phyloP scores from a whole-genome alignment of 1,140 invertebrate genomes.

The Chrysopa pallens region DNA sequence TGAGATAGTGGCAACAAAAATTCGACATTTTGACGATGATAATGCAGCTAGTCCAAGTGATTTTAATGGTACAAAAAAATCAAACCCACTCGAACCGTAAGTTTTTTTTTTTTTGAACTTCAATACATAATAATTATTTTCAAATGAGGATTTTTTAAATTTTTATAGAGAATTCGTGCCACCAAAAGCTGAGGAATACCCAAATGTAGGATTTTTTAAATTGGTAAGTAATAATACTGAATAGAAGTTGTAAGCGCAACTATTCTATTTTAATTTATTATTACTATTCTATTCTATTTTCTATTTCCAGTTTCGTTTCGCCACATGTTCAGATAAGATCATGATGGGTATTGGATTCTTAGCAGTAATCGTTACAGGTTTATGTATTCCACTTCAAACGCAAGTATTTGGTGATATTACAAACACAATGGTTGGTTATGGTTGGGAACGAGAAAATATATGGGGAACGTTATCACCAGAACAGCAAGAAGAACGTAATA shows the following conservation, averaged over 20 bases:
- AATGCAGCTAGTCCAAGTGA: too few relatives aligned
- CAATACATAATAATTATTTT: neutral
- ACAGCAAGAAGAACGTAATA: conserved; percentile 6
- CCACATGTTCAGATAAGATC: conserved; percentile 28
- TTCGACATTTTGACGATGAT: too few relatives aligned
- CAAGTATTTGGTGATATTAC: conserved; percentile 41
- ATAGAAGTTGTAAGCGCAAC: too few relatives aligned
- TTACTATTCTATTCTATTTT: too few relatives aligned
- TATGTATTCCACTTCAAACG: conserved; percentile 39
- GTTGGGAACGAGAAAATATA: conserved; percentile 5
- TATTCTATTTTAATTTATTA: neutral
- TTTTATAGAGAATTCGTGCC: neutral
- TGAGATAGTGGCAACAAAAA: too few relatives aligned
- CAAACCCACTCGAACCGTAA: neutral
- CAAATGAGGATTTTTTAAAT: neutral
- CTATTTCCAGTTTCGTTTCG: conserved; percentile 33
- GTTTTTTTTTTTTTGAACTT: neutral
- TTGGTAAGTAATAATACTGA: neutral
- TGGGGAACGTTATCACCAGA: conserved; percentile 8
- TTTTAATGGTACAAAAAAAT: neutral
- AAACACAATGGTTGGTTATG: conserved; percentile 19
- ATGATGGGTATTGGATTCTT: conserved; percentile 33
- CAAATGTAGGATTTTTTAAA: neutral
- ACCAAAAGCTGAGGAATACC: neutral
- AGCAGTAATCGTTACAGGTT: conserved; percentile 32